These are phyloP conservation scores for Ornithoptera alexandrae DNA, from an alignment of 2,888 invertebrate species.

Conservation along the genomic window DNA sequence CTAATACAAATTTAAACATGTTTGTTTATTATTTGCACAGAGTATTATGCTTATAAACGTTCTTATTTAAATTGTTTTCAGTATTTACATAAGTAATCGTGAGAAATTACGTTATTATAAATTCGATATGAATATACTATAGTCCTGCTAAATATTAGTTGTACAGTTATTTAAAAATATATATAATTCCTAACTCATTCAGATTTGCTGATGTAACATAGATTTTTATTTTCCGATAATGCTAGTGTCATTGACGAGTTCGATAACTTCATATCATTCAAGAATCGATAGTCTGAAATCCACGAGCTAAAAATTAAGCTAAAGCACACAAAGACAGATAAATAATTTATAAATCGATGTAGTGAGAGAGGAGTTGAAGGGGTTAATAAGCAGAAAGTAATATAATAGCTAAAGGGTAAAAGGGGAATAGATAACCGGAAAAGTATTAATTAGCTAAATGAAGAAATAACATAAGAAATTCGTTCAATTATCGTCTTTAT, in stretches of 20 bases:
- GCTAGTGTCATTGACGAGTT: no score
- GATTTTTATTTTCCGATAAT: background rate
- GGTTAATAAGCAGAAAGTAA: no score
- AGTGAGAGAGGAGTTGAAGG: no score
- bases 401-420: no score
- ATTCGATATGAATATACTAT: background rate
- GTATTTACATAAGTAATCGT: background rate
- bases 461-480: conserved; percentile 38
- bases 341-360: no score
- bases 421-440: no score
- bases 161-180: conserved; percentile 53
- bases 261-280: no score
- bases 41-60: background rate
- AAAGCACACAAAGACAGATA: no score
- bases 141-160: conserved; percentile 29
- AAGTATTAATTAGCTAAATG: no score
- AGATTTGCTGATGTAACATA: conserved; percentile 46
- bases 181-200: conserved; percentile 51
- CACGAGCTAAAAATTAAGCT: no score
- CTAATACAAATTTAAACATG: no score
- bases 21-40: background rate
- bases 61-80: background rate
- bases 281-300: no score
- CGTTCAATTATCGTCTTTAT: conserved; percentile 38
- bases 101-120: background rate